Percentiles rank a stretch among this genome's conserved stretches.
phyloP scores from a whole-genome alignment of 2,113 vertebrate species.

The Colius striatus region DNA sequence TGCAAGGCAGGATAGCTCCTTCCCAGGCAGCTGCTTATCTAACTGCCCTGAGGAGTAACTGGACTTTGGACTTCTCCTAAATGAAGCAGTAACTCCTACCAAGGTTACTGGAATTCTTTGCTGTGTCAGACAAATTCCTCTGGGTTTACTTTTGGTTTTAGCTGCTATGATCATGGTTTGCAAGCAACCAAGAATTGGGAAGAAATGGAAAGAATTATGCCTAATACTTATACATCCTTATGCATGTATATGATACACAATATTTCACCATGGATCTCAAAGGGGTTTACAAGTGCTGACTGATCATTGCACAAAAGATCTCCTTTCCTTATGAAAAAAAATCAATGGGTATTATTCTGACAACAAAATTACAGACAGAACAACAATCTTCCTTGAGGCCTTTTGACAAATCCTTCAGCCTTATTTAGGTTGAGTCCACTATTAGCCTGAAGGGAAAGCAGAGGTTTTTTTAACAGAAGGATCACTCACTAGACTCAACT shows the following conservation, averaged over 20 bases:
- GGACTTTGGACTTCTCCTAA: background rate
- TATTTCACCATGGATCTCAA: background rate
- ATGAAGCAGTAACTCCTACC: background rate
- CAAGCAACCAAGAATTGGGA: background rate
- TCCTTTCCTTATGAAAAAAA: background rate
- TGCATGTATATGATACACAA: background rate
- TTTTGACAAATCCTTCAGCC: background rate
- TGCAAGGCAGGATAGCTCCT: rapidly evolving
- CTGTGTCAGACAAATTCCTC: background rate
- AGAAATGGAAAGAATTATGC: background rate
- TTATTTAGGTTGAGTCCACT: background rate
- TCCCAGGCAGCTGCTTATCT: background rate
- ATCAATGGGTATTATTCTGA: background rate
- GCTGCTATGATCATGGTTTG: background rate
- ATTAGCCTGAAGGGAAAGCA: background rate
- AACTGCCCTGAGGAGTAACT: background rate
- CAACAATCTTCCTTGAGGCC: background rate
- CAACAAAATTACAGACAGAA: slow-evolving; percentile 1
- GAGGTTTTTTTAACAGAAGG: background rate
- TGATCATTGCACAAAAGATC: background rate
- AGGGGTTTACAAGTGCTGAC: background rate
- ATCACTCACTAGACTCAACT: background rate
- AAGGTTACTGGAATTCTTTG: background rate
- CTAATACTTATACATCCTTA: background rate
- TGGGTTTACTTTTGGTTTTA: background rate